Base-by-base conservation (phyloP, 2,888 invertebrate species). In the Noctuana brunneofusca region DNA sequence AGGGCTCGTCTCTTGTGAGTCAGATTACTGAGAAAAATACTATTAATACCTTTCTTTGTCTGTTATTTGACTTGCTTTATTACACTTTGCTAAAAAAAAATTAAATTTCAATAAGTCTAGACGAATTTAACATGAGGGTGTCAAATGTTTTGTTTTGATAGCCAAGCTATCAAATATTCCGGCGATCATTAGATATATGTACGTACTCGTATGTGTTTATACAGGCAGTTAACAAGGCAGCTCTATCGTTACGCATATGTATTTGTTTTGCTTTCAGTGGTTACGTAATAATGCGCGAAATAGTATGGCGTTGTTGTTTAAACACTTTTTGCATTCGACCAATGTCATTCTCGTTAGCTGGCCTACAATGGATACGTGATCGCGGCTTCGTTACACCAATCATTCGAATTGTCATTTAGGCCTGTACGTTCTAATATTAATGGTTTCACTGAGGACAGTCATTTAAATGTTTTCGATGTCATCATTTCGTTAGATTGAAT, bases 311-410 rank as follows among this genome's bases (percentile, higher is more conserved):
- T 32, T 14, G 48, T 59, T 46, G 20, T 27, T 56, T 53, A 20
- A 46, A 32, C 20, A 14, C 27, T 60, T 53, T 60, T 60, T 60
- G 60, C 60, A 54, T 35, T 24, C 35, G 24, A 16, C 54, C 60
- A 60, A 54, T 60, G 60, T 54, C 60, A 60, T 60, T 54, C 60
- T 60, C 30, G 38, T 60, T 60, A 54, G 54, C 59, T 43, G 41
- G 59, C 46, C 53, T 54, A 60, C 54, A 53, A 24, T 18, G 54
- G 60, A 18, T n/a, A 60, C 54, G 54, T 54, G 46, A 48, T 54
- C 48, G 60, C 9, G 24, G 24, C 16, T 11, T 60, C 54, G 16
- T 60, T 54, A 35, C 54, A 60, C 35, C 48, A 54, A 60, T 60
- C 24, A 54, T 60, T 54, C 48, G 54, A 54, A 38, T 38, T 48